Evolutionary conservation across 1,140 invertebrate genomes (phyloP).

Genomic region (Neotoxoptera formosana): DNA sequence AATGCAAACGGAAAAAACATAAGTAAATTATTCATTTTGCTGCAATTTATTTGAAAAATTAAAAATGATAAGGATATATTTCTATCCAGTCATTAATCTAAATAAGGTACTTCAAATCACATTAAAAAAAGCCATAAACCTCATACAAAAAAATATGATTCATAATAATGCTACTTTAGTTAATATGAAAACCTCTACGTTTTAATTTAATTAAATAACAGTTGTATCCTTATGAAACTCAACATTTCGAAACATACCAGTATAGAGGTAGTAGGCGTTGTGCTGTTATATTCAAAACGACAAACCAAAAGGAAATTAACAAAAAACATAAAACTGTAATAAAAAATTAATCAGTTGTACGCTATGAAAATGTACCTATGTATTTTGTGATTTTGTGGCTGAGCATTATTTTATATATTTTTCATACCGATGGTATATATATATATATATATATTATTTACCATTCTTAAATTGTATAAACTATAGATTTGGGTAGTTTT

Average conservation of each 20-base stretch:
- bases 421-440: not conserved
- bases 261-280: not conserved
- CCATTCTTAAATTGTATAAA: not conserved
- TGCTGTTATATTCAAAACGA: not conserved
- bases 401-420: not conserved
- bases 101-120: not conserved
- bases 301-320: not conserved
- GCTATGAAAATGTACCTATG: not conserved
- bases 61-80: not conserved
- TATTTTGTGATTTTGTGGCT: not conserved
- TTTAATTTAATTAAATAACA: constrained; percentile 17
- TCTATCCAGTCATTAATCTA: not conserved
- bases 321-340: constrained; percentile 1
- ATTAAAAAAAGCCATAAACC: not conserved
- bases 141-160: not conserved
- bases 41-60: not conserved
- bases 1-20: not conserved
- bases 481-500: not conserved
- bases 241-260: not conserved
- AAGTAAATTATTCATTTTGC: not conserved
- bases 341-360: not conserved
- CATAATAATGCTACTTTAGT: not conserved
- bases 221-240: not conserved
- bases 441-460: not conserved
- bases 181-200: not conserved